Percentiles rank a stretch among this genome's conserved stretches.
phyloP scores from a whole-genome alignment of 2,888 invertebrate species.

The Acanthococcus lagerstroemiae region DNA sequence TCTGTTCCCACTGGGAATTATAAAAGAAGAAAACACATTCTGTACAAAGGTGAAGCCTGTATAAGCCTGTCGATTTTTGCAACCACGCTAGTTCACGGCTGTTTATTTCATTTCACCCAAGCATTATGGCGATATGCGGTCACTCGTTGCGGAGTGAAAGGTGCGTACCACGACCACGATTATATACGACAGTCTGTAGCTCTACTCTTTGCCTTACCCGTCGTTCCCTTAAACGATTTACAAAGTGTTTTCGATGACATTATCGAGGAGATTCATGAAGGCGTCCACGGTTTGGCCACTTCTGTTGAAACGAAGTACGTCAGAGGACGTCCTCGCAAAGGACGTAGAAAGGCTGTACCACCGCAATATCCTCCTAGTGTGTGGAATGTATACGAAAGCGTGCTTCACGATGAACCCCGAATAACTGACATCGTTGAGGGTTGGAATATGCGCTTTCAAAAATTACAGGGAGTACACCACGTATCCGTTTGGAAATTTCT shows the following conservation, averaged over 20 bases:
- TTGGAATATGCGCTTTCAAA: no score
- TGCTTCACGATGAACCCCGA: neutral
- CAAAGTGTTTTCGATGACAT: neutral
- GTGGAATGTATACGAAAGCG: neutral
- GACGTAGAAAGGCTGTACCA: neutral
- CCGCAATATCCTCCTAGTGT: neutral
- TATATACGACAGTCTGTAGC: no score
- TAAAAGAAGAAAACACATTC: no score
- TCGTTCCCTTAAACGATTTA: neutral
- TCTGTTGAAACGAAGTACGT: neutral
- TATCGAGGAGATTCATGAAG: neutral
- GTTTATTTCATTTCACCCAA: neutral
- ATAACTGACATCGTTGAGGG: neutral
- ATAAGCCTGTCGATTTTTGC: no score
- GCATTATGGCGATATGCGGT: neutral
- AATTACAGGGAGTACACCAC: no score
- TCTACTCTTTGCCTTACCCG: neutral
- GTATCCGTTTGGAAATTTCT: no score
- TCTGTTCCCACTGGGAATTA: no score
- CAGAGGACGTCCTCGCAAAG: neutral
- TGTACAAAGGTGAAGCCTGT: no score
- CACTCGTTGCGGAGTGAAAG: neutral
- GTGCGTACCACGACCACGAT: neutral
- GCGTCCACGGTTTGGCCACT: neutral
- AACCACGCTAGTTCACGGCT: neutral